These are phyloP conservation scores for Callocephalon fimbriatum DNA, from an alignment of 2,113 vertebrate species.

Conservation along the genomic window DNA sequence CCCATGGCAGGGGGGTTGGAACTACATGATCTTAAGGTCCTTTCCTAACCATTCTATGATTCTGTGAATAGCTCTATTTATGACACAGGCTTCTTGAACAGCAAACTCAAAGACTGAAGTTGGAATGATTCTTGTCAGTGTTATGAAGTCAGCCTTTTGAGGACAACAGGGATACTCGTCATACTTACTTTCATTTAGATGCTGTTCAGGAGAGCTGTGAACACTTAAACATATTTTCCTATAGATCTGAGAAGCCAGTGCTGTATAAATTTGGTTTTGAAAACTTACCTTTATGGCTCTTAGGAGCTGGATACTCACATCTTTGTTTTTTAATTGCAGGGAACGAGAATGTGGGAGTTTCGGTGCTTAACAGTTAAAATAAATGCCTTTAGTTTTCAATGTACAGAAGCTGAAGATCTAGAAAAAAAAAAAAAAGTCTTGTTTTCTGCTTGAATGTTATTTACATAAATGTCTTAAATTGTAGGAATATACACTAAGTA, in stretches of 20 bases:
- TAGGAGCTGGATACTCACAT: background rate
- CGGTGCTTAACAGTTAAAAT: background rate
- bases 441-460: background rate
- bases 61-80: background rate
- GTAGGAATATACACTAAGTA: background rate
- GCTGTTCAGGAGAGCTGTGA: background rate
- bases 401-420: background rate
- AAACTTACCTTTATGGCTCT: background rate
- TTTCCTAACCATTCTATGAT: background rate
- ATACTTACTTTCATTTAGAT: background rate
- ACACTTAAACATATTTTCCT: background rate
- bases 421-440: background rate
- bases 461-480: background rate
- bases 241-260: background rate
- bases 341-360: background rate
- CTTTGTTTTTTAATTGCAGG: background rate
- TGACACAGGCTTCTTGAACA: background rate
- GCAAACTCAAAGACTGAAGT: background rate
- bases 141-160: background rate
- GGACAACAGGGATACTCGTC: background rate
- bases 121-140: background rate
- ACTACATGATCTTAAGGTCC: background rate
- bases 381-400: background rate
- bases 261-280: background rate
- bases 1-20: background rate